phyloP scores from a whole-genome alignment of 1,140 invertebrate genomes.

The Palaemon carinicauda region DNA sequence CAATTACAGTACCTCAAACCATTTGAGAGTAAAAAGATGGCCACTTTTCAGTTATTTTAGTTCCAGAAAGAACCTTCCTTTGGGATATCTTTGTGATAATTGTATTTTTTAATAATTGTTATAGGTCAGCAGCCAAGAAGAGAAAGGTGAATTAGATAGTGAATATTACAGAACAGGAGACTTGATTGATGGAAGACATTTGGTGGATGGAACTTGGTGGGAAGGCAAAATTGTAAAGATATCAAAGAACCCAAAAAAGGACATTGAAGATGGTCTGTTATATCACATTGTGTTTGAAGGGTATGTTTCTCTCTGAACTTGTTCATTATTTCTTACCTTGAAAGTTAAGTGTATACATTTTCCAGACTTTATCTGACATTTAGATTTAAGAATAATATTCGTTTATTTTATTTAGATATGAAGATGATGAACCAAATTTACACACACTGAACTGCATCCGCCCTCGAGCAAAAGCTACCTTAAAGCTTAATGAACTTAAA shows the following conservation, averaged over 20 bases:
- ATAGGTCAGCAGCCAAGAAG: neutral
- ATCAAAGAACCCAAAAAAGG: slow-evolving; percentile 39
- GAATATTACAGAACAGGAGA: slow-evolving; percentile 74
- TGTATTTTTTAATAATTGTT: neutral
- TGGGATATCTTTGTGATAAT: neutral
- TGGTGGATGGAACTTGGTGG: slow-evolving; percentile 67
- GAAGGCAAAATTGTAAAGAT: slow-evolving; percentile 67
- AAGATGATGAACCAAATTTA: slow-evolving; percentile 67
- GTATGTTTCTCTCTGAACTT: slow-evolving; percentile 60
- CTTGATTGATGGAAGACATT: slow-evolving; percentile 74
- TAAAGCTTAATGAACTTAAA: slow-evolving; percentile 71
- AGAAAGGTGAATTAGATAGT: slow-evolving; percentile 66
- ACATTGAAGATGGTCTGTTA: slow-evolving; percentile 63
- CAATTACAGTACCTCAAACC: no score
- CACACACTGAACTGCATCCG: slow-evolving; percentile 70
- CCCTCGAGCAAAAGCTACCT: slow-evolving; percentile 71
- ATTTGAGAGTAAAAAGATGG: no score
- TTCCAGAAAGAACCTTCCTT: no score
- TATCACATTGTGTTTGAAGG: slow-evolving; percentile 65
- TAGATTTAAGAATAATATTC: no score
- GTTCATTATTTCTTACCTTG: no score
- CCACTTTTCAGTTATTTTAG: no score
- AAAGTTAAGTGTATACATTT: no score
- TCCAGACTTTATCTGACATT: no score
- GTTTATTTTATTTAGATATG: slow-evolving; percentile 63